phyloP scores from a whole-genome alignment of 2,113 vertebrate species.

The Agapornis roseicollis region DNA sequence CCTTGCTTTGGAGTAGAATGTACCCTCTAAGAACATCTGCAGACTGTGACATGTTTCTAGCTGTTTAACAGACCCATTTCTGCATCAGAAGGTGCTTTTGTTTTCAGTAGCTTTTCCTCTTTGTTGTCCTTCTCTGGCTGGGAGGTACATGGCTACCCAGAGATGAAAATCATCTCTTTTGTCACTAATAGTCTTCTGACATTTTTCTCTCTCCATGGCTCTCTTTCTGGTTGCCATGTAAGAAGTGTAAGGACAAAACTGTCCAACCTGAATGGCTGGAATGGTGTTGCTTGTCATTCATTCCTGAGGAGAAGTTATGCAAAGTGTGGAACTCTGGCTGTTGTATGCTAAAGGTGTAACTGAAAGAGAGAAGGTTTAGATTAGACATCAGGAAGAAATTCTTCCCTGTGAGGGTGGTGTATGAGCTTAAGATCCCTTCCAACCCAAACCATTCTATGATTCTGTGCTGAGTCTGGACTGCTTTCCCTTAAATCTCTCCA shows the following conservation, averaged over 20 bases:
- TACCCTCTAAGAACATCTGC: background rate
- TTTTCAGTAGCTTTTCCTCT: background rate
- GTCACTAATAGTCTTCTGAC: background rate
- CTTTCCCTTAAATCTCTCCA: background rate
- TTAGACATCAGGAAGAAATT: background rate
- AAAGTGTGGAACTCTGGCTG: background rate
- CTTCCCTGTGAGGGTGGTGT: background rate
- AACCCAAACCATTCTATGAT: background rate
- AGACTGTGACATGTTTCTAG: background rate
- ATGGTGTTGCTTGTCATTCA: background rate
- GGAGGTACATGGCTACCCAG: background rate
- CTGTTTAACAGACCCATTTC: background rate
- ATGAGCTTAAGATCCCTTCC: background rate
- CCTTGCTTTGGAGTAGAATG: background rate
- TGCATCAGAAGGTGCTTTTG: background rate
- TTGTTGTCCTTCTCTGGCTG: background rate
- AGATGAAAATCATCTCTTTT: background rate
- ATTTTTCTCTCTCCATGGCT: background rate
- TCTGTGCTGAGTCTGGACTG: background rate
- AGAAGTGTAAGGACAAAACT: background rate
- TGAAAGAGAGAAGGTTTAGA: background rate
- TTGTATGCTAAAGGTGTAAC: background rate
- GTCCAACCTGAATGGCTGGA: background rate
- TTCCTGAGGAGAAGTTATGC: background rate
- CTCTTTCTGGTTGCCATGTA: background rate